Conservation (phyloP, 2,797 vertebrate species). For the Gastrophryne carolinensis region DNA sequence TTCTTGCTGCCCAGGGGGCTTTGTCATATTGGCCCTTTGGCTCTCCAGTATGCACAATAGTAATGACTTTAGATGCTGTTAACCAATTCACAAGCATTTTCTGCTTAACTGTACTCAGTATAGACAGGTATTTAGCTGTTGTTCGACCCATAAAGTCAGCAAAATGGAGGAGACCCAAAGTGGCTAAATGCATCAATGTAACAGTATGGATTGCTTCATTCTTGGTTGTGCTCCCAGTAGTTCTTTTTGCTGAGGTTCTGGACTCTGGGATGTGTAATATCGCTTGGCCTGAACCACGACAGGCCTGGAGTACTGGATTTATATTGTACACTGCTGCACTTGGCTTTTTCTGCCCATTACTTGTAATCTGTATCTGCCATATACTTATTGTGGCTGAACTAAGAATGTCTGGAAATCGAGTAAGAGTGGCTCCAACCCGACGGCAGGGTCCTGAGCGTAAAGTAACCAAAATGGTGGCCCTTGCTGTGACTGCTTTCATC, state of each 20-base stretch:
- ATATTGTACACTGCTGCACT: constrained; percentile 90
- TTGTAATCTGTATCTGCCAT: constrained; percentile 94
- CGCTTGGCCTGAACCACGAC: constrained; percentile 91
- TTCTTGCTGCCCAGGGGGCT: constrained; percentile 91
- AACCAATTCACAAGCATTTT: constrained; percentile 98
- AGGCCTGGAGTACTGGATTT: constrained; percentile 87
- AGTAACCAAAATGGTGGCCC: constrained; percentile 94
- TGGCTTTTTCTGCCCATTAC: constrained; percentile 91
- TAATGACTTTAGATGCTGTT: constrained; percentile 93
- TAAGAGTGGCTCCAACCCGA: constrained; percentile 80
- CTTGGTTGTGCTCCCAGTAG: constrained; percentile 89
- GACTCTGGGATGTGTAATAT: constrained; percentile 92
- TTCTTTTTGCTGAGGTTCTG: constrained; percentile 91
- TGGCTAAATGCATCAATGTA: constrained; percentile 86
- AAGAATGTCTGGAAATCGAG: constrained; percentile 80
- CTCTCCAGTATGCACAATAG: constrained; percentile 88
- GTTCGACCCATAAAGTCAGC: constrained; percentile 89
- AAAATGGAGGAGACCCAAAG: constrained; percentile 85
- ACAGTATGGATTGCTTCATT: constrained; percentile 89
- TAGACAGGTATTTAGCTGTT: constrained; percentile 93
- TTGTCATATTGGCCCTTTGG: constrained; percentile 96
- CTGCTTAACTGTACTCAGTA: constrained; percentile 93
- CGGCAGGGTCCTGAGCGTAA: constrained; percentile 88
- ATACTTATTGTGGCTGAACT: constrained; percentile 91
- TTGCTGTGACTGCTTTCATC: constrained; percentile 90